Conservation (phyloP, 2,797 vertebrate species). For the Liparis tanakae region DNA sequence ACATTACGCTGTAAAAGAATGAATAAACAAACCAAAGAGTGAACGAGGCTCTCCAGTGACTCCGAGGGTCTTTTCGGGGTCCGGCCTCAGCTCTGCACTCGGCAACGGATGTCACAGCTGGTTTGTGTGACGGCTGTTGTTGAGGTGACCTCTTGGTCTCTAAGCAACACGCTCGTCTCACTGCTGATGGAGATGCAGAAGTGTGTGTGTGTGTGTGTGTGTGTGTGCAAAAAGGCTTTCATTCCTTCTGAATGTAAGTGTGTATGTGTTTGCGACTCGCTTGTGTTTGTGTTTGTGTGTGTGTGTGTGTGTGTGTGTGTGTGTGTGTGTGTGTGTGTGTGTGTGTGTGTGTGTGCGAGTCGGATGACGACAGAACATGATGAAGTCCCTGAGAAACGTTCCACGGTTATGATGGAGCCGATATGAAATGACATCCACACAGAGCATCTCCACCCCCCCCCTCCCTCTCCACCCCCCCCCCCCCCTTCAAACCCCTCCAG, state of each 20-base stretch:
- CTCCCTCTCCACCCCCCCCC: constrained; percentile 36
- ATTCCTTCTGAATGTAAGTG: constrained; percentile 11
- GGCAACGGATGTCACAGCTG: constrained; percentile 80
- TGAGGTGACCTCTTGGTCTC: constrained; percentile 75
- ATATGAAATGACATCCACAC: constrained; percentile 44
- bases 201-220: not conserved
- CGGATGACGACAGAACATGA: constrained; percentile 19
- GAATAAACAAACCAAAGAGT: not conserved
- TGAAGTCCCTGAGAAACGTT: constrained; percentile 12
- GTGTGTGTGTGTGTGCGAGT: constrained; percentile 8
- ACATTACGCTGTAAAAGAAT: too few species aligned
- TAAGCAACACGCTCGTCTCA: constrained; percentile 69
- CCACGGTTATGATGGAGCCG: constrained; percentile 5
- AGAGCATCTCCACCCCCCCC: constrained; percentile 37
- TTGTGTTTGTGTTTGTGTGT: too few species aligned
- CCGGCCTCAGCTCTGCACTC: constrained; percentile 59
- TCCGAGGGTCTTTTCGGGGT: constrained; percentile 32
- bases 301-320: constrained; percentile 7
- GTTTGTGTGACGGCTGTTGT: constrained; percentile 79
- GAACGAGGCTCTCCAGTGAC: constrained; percentile 19
- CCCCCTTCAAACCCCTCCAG: constrained; percentile 57
- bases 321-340: not conserved
- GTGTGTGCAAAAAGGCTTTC: constrained; percentile 20
- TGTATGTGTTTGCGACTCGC: constrained; percentile 1
- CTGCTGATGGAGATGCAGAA: constrained; percentile 56